phyloP scores from a whole-genome alignment of 2,888 invertebrate species.

The Gasteruption jaculator region DNA sequence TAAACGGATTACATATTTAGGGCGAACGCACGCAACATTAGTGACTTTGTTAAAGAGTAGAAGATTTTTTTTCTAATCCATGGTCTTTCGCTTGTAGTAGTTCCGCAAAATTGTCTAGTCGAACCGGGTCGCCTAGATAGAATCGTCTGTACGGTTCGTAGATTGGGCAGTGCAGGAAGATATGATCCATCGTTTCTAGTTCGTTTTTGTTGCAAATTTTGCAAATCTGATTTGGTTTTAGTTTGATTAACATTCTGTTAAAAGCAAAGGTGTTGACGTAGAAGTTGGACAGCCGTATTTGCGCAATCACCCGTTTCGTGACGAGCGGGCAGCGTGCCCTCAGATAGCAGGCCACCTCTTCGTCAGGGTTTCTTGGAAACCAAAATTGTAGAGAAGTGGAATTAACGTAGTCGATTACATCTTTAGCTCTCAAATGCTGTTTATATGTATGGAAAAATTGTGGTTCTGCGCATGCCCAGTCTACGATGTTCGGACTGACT shows the following conservation, averaged over 20 bases:
- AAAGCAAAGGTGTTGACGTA: constrained; percentile 2
- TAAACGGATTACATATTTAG: too few relatives aligned
- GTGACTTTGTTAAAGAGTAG: too few relatives aligned
- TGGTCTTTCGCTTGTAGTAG: too few relatives aligned
- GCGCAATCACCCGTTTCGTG: constrained; percentile 4
- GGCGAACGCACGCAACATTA: too few relatives aligned
- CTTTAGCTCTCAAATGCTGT: constrained; percentile 1
- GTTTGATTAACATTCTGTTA: constrained; percentile 1
- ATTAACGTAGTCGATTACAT: not conserved
- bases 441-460: constrained; percentile 1
- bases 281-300: constrained; percentile 4
- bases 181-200: constrained; percentile 5
- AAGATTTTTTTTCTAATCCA: too few relatives aligned
- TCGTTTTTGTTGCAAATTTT: constrained; percentile 2
- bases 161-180: constrained; percentile 7
- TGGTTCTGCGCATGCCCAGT: constrained; percentile 1
- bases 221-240: not conserved
- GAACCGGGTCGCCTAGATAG: not conserved
- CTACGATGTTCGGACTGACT: not conserved
- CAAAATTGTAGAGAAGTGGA: constrained; percentile 5
- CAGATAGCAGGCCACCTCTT: constrained; percentile 3
- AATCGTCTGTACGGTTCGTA: constrained; percentile 7
- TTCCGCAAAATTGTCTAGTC: too few relatives aligned
- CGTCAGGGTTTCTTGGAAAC: constrained; percentile 4
- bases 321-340: constrained; percentile 2